Conservation (phyloP, 2,113 vertebrate genomes). For the Neoarius graeffei region DNA sequence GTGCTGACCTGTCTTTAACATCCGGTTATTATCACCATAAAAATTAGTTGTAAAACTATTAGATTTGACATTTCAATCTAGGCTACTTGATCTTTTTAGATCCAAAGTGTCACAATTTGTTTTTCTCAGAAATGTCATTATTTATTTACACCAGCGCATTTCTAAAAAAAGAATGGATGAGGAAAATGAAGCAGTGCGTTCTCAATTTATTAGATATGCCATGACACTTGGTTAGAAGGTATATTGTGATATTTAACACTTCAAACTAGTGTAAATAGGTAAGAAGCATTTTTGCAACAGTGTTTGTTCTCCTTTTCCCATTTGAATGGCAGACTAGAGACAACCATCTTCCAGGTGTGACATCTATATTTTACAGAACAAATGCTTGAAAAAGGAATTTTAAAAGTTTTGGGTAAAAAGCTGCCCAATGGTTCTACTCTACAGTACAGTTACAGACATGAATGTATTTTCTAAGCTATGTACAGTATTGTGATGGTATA, state of each 20-base stretch:
- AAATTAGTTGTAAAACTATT: background rate
- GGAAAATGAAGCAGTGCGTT: background rate
- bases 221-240: background rate
- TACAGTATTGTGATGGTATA: background rate
- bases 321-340: background rate
- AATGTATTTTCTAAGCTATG: too few species aligned
- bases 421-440: background rate
- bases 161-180: background rate
- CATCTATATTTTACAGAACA: background rate
- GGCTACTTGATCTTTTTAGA: background rate
- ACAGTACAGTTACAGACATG: background rate
- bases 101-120: background rate
- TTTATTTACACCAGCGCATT: background rate
- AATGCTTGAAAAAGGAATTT: background rate
- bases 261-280: too few species aligned
- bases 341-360: background rate
- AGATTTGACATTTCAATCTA: background rate
- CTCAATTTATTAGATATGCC: background rate
- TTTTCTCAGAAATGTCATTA: background rate
- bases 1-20: background rate
- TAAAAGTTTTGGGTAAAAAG: background rate
- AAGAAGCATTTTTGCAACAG: background rate
- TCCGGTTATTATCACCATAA: background rate
- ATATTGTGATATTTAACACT: background rate
- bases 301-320: background rate